These are phyloP conservation scores for Gallinago media DNA, from an alignment of 2,113 vertebrate species.

Conservation along the genomic window DNA sequence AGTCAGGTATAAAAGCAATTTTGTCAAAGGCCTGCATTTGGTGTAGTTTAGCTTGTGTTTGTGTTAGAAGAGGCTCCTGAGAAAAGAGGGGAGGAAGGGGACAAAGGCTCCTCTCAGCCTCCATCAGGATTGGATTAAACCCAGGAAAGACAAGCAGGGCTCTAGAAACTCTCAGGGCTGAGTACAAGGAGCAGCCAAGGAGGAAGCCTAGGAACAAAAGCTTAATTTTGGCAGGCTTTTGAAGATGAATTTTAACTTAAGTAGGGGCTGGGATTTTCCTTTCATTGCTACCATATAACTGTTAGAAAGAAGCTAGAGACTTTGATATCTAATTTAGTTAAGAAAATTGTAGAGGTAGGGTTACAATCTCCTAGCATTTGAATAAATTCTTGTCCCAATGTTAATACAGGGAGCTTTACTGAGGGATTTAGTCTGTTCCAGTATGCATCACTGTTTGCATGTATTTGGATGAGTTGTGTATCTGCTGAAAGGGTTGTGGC, in stretches of 20 bases:
- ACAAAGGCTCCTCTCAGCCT: background rate
- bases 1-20: background rate
- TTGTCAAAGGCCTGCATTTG: background rate
- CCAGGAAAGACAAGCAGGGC: background rate
- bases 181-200: background rate
- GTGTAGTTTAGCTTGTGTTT: background rate
- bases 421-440: constrained; percentile 17
- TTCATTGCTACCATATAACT: background rate
- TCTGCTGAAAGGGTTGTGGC: background rate
- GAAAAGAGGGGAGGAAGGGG: background rate
- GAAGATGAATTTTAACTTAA: background rate
- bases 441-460: background rate
- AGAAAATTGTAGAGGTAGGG: background rate
- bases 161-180: background rate
- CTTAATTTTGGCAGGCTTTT: constrained; percentile 24
- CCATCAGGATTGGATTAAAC: constrained; percentile 14
- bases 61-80: background rate
- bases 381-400: constrained; percentile 5
- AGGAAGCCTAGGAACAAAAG: background rate
- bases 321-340: constrained; percentile 1
- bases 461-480: background rate
- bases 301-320: background rate
- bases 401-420: background rate
- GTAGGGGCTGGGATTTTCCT: background rate
- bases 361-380: background rate